Evolutionary conservation across 2,888 invertebrate genomes (phyloP).

Genomic region (Chelonus formosanus): DNA sequence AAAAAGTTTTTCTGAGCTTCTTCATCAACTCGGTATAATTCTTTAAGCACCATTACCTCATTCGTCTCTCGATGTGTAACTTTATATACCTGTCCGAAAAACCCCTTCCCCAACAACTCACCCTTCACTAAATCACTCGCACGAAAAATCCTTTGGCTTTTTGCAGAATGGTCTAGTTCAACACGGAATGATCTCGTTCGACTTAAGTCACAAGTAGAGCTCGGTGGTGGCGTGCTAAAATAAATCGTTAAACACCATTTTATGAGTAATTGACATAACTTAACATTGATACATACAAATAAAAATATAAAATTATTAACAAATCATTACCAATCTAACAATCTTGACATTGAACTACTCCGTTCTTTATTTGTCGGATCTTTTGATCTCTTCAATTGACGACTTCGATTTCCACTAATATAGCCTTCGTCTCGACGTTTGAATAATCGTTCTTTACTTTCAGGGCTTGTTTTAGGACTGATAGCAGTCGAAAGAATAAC

Average conservation of each 20-base stretch:
- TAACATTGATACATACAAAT: not conserved
- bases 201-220: constrained; percentile 75
- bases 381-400: constrained; percentile 70
- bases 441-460: constrained; percentile 67
- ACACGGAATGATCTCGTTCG: constrained; percentile 89
- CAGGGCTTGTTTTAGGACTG: constrained; percentile 60
- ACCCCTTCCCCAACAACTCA: constrained; percentile 90
- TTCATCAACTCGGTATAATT: constrained; percentile 91
- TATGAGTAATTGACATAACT: not conserved
- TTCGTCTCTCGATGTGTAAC: constrained; percentile 90
- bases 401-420: constrained; percentile 71
- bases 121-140: constrained; percentile 91
- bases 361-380: constrained; percentile 77
- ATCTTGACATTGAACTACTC: constrained; percentile 85
- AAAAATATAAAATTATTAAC: not conserved
- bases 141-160: constrained; percentile 82
- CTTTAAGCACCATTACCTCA: constrained; percentile 96
- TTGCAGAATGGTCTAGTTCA: constrained; percentile 65
- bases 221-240: constrained; percentile 61
- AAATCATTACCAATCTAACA: constrained; percentile 74
- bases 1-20: constrained; percentile 94
- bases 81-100: constrained; percentile 92
- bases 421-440: constrained; percentile 72
- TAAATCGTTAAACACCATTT: constrained; percentile 16
- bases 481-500: constrained; percentile 64